Base-by-base conservation (phyloP, 1,140 invertebrate species). In the Zaprionus africanus region DNA sequence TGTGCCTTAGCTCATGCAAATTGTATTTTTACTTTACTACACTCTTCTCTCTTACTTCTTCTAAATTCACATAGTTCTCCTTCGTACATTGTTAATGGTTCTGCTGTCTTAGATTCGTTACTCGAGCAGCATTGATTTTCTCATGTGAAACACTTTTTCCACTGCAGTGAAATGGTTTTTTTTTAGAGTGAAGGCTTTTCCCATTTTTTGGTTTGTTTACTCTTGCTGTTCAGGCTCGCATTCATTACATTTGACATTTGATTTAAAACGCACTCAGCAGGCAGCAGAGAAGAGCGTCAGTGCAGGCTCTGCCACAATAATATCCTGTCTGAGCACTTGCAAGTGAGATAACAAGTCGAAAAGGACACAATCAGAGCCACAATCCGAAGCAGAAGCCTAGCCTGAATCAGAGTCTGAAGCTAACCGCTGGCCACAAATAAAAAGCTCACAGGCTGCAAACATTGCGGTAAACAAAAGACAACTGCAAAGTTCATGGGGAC, bases 391-490 rank as follows among this genome's bases (percentile, higher is more conserved):
- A n/a, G 41, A 46, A 36, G 22, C 22, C 1, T 1, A 22, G 22
- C 31, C 31, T 2, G 34, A 57, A 66, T 31, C 31, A 2, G 34
- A 57, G 57, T 31, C 28, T 43, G 41, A 61, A 38, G 54, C 66
- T 70, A 75, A 69, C 65, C 57, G 38, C 72, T 69, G 38, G 28
- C 62, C 64, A 63, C 59, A 79, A 60, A 78, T 73, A 78, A 79
- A 79, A 75, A 76, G 65, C 74, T 66, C 28, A 46, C 41, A 38
- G 58, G 58, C 66, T 53, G 53, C 66, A 75, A 75, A 70, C 59
- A 75, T 63, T 77, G 76, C 34, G 62, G 68, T 72, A 78, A 79
- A 73, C 75, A 79, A 79, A 78, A 70, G 78, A 78, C 62, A 79
- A 68, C 63, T 73, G 75, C 75, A 78, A 67, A 78, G 59, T 78